Evolutionary conservation across 2,113 vertebrate species (phyloP).

Genomic region (Hippocampus guttulatus): DNA sequence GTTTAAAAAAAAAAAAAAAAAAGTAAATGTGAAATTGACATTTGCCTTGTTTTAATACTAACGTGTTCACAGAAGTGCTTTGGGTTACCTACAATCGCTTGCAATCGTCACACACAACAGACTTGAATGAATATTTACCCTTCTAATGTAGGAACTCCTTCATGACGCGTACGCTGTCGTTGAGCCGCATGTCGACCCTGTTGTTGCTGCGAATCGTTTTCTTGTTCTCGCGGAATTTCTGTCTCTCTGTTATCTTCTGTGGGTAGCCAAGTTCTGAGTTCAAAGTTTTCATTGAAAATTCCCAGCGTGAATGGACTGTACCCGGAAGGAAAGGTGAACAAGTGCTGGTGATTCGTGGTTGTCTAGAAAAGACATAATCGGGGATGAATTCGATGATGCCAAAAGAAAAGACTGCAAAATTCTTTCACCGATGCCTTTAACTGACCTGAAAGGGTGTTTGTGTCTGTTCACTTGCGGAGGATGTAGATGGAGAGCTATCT

Average conservation of each 20-base stretch:
- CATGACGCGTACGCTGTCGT: constrained; percentile 80
- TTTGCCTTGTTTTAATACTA: background rate
- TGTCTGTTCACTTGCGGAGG: constrained; percentile 75
- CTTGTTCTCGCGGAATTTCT: constrained; percentile 82
- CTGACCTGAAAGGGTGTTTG: constrained; percentile 82
- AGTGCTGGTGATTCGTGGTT: constrained; percentile 84
- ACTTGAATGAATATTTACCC: constrained; percentile 72
- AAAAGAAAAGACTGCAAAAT: background rate
- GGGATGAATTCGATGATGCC: constrained; percentile 16
- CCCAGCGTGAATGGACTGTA: constrained; percentile 88
- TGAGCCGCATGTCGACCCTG: constrained; percentile 82
- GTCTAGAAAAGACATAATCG: constrained; percentile 45
- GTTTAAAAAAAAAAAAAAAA: constrained; percentile 18
- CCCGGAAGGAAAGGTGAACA: constrained; percentile 86
- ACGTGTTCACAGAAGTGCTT: background rate
- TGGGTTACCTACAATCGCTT: background rate
- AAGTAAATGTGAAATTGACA: background rate
- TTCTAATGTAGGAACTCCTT: constrained; percentile 91
- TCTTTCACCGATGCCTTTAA: background rate
- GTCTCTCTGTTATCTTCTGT: constrained; percentile 81
- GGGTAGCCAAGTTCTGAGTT: constrained; percentile 75
- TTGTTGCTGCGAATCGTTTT: constrained; percentile 85
- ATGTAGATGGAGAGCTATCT: constrained; percentile 76
- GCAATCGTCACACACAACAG: background rate
- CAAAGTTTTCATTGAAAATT: constrained; percentile 90